Conservation (phyloP, 2,888 invertebrate species). For the Strigamia maritima region DNA sequence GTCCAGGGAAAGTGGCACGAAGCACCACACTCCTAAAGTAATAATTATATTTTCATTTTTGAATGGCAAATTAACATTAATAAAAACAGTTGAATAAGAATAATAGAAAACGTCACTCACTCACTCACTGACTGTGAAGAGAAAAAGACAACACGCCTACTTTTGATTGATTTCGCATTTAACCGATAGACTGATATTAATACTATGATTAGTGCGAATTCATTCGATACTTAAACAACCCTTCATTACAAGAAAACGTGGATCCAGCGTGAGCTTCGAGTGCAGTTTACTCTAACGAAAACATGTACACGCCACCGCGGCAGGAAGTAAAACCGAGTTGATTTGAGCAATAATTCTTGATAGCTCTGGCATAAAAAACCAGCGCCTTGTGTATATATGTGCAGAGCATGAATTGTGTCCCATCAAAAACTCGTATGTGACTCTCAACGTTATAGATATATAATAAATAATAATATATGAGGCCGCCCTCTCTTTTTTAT, state of each 20-base stretch:
- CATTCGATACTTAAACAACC: background rate
- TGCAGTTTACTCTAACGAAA: background rate
- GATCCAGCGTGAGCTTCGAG: background rate
- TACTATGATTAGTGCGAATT: constrained; percentile 14
- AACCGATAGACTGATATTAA: constrained; percentile 2
- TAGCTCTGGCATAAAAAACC: constrained; percentile 16
- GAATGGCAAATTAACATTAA: too few species aligned
- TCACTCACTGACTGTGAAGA: too few species aligned
- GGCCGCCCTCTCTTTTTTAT: background rate
- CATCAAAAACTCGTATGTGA: constrained; percentile 21
- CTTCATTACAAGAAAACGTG: background rate
- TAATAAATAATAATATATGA: constrained; percentile 22
- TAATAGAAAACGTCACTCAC: too few species aligned
- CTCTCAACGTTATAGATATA: constrained; percentile 14
- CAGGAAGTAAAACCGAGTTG: constrained; percentile 17
- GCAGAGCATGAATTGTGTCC: constrained; percentile 23
- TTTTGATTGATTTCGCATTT: constrained; percentile 17
- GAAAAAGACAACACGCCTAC: background rate
- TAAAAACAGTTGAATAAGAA: too few species aligned
- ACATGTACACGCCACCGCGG: background rate
- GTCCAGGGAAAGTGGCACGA: too few species aligned
- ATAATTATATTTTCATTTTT: too few species aligned
- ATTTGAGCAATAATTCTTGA: constrained; percentile 28
- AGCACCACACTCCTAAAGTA: too few species aligned
- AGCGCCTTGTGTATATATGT: constrained; percentile 17